Evolutionary conservation across 2,888 invertebrate genomes (phyloP).

Genomic region (Ichneumon xanthorius): DNA sequence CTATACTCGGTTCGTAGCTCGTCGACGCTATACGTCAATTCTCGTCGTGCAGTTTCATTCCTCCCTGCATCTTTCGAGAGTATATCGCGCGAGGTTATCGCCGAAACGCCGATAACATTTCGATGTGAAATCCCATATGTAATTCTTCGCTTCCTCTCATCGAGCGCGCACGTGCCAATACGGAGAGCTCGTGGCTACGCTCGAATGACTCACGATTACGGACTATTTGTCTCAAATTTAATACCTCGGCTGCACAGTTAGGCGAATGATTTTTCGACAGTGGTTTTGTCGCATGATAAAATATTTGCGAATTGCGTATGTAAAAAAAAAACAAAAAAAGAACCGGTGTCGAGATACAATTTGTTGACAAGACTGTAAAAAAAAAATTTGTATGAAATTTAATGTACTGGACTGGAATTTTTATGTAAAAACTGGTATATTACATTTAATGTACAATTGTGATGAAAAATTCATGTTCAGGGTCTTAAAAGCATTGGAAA

Average conservation of each 20-base stretch:
- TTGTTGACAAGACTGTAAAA: too few relatives aligned
- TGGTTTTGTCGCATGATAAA: not conserved
- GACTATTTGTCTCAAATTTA: not conserved
- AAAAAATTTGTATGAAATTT: too few relatives aligned
- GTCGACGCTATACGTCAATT: conserved; percentile 32
- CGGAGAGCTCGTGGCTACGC: not conserved
- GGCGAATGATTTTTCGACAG: not conserved
- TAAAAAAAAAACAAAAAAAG: not conserved
- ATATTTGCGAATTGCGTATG: not conserved
- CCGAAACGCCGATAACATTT: conserved; percentile 29
- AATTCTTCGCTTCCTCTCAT: conserved; percentile 6
- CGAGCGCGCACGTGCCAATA: conserved; percentile 5
- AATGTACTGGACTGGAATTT: too few relatives aligned
- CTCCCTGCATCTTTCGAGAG: conserved; percentile 18
- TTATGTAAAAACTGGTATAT: too few relatives aligned
- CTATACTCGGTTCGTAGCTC: conserved; percentile 8
- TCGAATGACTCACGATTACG: not conserved
- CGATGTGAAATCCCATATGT: conserved; percentile 29
- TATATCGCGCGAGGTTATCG: conserved; percentile 54
- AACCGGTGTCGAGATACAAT: too few relatives aligned
- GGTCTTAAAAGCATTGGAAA: too few relatives aligned
- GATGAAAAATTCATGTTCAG: too few relatives aligned
- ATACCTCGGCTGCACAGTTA: not conserved
- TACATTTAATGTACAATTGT: too few relatives aligned
- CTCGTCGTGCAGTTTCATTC: conserved; percentile 38